A percentile compares a stretch with the other conserved stretches of the same genome.
phyloP scores from a whole-genome alignment of 53 echinoderm and acorn worm genomes.

The Arbacia lixula region DNA sequence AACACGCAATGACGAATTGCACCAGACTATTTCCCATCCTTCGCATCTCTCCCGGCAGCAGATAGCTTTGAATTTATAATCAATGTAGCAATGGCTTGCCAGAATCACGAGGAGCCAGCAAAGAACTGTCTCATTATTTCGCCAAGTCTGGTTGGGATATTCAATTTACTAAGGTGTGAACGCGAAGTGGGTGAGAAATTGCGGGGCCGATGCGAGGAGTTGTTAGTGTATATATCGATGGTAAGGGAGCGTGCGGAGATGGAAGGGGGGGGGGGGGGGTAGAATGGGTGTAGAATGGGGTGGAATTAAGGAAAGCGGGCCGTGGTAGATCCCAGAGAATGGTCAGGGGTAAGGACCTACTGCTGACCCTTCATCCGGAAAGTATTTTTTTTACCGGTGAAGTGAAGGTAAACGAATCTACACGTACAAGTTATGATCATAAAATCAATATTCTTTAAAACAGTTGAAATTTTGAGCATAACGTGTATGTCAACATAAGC shows the following conservation, averaged over 20 bases:
- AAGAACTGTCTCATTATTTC: slow-evolving; percentile 43
- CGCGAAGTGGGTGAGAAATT: slow-evolving; percentile 7
- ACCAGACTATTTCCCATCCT: no score
- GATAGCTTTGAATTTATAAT: slow-evolving; percentile 34
- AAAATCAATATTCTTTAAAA: no score
- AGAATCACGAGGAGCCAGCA: slow-evolving; percentile 23
- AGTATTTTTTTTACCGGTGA: no score
- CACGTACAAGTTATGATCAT: no score
- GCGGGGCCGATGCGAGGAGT: background rate
- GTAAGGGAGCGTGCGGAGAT: background rate
- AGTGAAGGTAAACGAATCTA: no score
- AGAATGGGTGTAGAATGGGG: background rate
- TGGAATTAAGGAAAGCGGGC: background rate
- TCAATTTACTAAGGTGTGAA: slow-evolving; percentile 48
- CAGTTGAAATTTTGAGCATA: no score
- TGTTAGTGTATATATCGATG: background rate
- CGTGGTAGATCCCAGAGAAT: no score
- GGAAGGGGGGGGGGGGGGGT: background rate
- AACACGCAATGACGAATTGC: no score
- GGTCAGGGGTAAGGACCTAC: no score
- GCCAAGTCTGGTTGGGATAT: slow-evolving; percentile 33
- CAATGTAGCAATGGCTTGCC: background rate
- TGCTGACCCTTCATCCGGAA: no score
- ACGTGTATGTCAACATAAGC: no score
- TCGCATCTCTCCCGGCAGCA: no score